A percentile compares a stretch with the other conserved stretches of the same genome.
phyloP scores from a whole-genome alignment of 2,797 vertebrate species.

The Cyprinella venusta region DNA sequence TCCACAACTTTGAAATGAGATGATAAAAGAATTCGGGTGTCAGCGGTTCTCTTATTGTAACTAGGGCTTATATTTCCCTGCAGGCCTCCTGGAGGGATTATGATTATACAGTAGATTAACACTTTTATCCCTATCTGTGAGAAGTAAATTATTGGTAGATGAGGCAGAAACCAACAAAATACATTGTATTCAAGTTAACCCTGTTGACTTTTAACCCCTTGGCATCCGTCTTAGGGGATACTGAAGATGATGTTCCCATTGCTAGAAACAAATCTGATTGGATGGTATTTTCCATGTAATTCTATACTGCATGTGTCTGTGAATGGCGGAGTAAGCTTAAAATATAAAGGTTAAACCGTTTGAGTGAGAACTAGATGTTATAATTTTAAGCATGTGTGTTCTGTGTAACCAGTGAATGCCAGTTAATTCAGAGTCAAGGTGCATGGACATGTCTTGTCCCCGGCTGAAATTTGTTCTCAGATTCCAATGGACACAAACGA shows the following conservation, averaged over 20 bases:
- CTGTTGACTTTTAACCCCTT: not conserved
- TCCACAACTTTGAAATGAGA: conserved; percentile 48
- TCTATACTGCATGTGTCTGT: conserved; percentile 16
- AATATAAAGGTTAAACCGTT: conserved; percentile 44
- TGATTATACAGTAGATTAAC: conserved; percentile 59
- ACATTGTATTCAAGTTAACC: not conserved
- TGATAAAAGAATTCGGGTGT: conserved; percentile 55
- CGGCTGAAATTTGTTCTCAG: conserved; percentile 49
- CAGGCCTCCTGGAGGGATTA: conserved; percentile 57
- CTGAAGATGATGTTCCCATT: not conserved
- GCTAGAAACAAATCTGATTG: not conserved
- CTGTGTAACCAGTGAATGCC: conserved; percentile 39
- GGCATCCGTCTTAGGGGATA: not conserved
- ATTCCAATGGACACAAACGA: conserved; percentile 47
- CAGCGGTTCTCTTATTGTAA: conserved; percentile 57
- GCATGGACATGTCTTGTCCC: conserved; percentile 27
- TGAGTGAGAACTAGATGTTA: conserved; percentile 42
- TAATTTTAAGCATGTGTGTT: conserved; percentile 29
- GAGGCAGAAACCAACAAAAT: conserved; percentile 16
- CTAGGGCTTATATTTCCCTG: conserved; percentile 48
- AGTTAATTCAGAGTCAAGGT: conserved; percentile 51
- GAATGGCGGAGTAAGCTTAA: conserved; percentile 48
- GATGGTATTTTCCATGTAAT: not conserved
- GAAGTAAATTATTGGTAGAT: conserved; percentile 45
- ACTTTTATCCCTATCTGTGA: conserved; percentile 57